phyloP scores from a whole-genome alignment of 2,113 vertebrate genomes.

The Anthoscopus minutus region DNA sequence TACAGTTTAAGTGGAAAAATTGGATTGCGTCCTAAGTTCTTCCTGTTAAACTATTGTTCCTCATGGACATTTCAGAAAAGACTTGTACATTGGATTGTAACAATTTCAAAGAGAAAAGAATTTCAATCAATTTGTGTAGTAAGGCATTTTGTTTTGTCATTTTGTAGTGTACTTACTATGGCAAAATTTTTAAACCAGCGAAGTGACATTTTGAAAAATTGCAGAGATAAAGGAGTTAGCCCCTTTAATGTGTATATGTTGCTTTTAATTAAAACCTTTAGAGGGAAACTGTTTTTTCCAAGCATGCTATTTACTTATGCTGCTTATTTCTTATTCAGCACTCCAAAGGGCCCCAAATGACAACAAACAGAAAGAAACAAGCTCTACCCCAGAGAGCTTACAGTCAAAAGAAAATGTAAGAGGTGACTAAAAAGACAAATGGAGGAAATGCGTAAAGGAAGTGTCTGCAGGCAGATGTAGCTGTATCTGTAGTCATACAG shows the following conservation, averaged over 20 bases:
- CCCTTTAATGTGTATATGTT: background rate
- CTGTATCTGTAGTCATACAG: background rate
- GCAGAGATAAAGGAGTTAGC: background rate
- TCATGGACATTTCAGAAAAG: background rate
- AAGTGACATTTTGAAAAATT: background rate
- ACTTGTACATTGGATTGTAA: background rate
- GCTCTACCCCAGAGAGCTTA: background rate
- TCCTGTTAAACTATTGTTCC: background rate
- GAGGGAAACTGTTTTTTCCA: background rate
- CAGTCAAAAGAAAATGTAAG: background rate
- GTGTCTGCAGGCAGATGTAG: background rate
- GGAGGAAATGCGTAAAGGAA: background rate
- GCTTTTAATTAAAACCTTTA: background rate
- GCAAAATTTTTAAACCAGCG: background rate
- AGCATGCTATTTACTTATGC: background rate
- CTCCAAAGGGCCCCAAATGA: background rate
- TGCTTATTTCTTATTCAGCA: background rate
- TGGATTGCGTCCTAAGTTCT: background rate
- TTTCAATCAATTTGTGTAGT: background rate
- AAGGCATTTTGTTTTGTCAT: background rate
- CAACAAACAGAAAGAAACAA: background rate
- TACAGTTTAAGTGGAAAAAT: background rate
- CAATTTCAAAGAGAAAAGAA: background rate
- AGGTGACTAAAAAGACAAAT: background rate
- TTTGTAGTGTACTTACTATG: background rate